Conservation (phyloP, 1,140 invertebrate species). For the Drosophila ficusphila region DNA sequence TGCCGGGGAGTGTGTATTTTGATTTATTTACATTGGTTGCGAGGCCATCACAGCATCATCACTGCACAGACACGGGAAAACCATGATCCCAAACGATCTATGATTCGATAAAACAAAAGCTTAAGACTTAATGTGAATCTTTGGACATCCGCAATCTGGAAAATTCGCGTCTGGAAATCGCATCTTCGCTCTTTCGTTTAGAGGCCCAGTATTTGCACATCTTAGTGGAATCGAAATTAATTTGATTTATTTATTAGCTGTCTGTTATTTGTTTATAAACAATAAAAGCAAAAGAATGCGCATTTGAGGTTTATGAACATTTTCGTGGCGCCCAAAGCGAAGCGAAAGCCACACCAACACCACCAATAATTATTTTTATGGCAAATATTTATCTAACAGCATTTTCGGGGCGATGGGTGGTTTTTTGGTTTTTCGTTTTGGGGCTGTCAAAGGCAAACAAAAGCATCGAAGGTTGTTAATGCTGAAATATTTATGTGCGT, state of each 20-base stretch:
- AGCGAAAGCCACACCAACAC: slow-evolving; percentile 20
- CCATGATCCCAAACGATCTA: background rate
- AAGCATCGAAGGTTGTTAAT: slow-evolving; percentile 73
- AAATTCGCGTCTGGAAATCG: slow-evolving; percentile 1
- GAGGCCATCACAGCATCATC: slow-evolving; percentile 25
- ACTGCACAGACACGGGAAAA: slow-evolving; percentile 12
- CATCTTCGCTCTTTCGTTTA: background rate
- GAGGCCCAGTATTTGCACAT: background rate
- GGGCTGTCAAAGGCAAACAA: slow-evolving; percentile 70
- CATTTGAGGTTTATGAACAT: slow-evolving; percentile 79
- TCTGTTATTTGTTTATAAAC: slow-evolving; percentile 80
- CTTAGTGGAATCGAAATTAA: slow-evolving; percentile 54
- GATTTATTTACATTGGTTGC: slow-evolving; percentile 46
- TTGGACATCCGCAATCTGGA: background rate
- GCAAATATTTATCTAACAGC: slow-evolving; percentile 79
- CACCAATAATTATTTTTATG: slow-evolving; percentile 69
- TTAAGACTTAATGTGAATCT: too few relatives aligned
- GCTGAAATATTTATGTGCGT: slow-evolving; percentile 81
- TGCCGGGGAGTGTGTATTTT: slow-evolving; percentile 5
- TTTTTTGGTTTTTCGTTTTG: slow-evolving; percentile 1
- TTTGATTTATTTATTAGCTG: slow-evolving; percentile 82
- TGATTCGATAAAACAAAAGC: background rate
- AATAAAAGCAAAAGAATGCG: slow-evolving; percentile 76
- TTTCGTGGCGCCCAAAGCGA: slow-evolving; percentile 48
- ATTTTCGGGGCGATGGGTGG: slow-evolving; percentile 46